Conservation (phyloP, 1,140 invertebrate species). For the Lineus longissimus region DNA sequence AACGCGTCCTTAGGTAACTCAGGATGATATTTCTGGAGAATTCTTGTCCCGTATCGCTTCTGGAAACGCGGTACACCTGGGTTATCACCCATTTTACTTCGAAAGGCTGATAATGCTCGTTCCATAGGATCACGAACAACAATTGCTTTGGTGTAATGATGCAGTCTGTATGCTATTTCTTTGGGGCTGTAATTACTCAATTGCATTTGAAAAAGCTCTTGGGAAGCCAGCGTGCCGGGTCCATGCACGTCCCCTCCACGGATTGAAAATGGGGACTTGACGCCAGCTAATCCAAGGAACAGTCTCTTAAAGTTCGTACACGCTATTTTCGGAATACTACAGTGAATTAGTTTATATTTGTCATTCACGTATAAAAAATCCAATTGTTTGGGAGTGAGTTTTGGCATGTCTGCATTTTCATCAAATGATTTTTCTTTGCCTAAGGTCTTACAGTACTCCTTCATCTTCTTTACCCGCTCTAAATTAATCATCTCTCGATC, state of each 20-base stretch:
- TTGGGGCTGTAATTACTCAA: constrained; percentile 59
- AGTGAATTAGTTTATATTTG: constrained; percentile 77
- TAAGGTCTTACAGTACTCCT: too few relatives aligned
- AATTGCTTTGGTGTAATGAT: constrained; percentile 76
- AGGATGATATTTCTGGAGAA: constrained; percentile 70
- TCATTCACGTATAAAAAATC: constrained; percentile 61
- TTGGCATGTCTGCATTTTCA: too few relatives aligned
- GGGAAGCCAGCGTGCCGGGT: constrained; percentile 24
- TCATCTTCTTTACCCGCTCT: too few relatives aligned
- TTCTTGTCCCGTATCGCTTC: constrained; percentile 72
- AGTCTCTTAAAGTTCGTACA: constrained; percentile 93
- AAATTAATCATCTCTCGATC: too few relatives aligned
- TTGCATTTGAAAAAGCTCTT: constrained; percentile 27
- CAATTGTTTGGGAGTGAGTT: too few relatives aligned
- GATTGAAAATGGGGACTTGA: constrained; percentile 35
- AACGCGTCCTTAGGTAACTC: constrained; percentile 70
- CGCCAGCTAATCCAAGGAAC: constrained; percentile 74
- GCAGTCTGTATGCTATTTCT: constrained; percentile 62
- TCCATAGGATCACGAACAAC: constrained; percentile 90
- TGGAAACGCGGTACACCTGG: constrained; percentile 66
- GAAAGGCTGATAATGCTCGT: constrained; percentile 80
- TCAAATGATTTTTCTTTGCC: too few relatives aligned
- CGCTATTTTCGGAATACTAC: constrained; percentile 92
- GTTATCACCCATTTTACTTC: constrained; percentile 70
- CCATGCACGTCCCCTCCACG: constrained; percentile 35